Conservation (phyloP, 2,113 vertebrate genomes). For the Cyprinodon variegatus region DNA sequence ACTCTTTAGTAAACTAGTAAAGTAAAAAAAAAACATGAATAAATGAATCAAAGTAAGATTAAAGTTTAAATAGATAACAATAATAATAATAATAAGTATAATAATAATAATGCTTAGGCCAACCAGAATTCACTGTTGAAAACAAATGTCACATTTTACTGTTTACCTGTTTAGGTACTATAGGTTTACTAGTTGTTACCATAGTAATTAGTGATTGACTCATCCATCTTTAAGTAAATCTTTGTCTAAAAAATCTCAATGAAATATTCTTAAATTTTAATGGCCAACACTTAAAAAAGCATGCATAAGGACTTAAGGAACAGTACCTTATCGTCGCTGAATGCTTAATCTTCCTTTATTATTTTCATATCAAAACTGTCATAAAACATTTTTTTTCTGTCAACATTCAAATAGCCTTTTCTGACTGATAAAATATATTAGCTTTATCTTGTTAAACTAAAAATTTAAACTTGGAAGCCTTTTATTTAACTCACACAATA, state of each 20-base stretch:
- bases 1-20: no score
- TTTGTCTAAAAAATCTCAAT: neutral
- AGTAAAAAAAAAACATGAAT: no score
- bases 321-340: neutral
- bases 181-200: no score
- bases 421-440: neutral
- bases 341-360: neutral
- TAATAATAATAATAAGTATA: no score
- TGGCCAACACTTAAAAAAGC: neutral
- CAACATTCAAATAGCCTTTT: neutral
- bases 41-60: no score
- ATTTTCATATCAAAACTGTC: neutral
- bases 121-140: no score
- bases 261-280: neutral
- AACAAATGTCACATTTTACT: no score
- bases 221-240: neutral
- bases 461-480: neutral
- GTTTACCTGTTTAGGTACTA: no score
- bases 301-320: neutral
- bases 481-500: neutral
- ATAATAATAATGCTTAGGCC: no score
- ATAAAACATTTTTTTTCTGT: neutral
- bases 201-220: no score
- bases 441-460: neutral
- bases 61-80: no score